Evolutionary conservation across 1,140 invertebrate genomes (phyloP), one percentile per base, ranked within the genome.

Genomic region (Saccostrea echinata): DNA sequence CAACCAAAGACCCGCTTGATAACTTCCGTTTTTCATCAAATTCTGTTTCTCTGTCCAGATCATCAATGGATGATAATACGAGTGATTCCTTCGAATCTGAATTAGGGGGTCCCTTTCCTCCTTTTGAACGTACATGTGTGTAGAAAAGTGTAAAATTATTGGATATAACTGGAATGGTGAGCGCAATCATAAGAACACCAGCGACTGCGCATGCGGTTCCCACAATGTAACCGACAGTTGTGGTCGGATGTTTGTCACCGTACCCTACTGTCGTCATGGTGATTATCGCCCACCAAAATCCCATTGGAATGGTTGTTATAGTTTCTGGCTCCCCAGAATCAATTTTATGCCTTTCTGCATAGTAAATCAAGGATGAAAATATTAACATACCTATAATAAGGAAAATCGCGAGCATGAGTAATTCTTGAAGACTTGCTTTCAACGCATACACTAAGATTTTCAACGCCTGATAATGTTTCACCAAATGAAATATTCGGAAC

Each of bases 281-380:
- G 86, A 96, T 96, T 68, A 95, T 93, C n/a, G 95, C 95, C 96
- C 95, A 96, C 95, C 96, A 96, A 86, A 96, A 96, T 51, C 95
- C 93, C 83, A 95, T 89, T 30, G 94, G 94, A 86, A 95, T 95
- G 35, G 91, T 93, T 13, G 87, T 89, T 89, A 94, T 94, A 64
- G 84, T 92, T 35, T 93, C 91, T 13, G 92, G 91, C 30, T 89
- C 91, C 9, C 87, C 88, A 16, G 91, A 90, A 24, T 30, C 13
- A 4, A 83, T 64, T 61, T 93, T 91, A 80, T 93, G 90, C 30
- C 98, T 96, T 95, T 99, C 99, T 82, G 98, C 98, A 95, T 99
- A 99, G 95, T 99, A 99, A 85, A 99, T 98, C 91, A 99, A 96
- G 93, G 98, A 98, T 91, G 98, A 98, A 95, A 99, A 99, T 94